Evolutionary conservation across 1,140 invertebrate species (phyloP).

Genomic region (Drosophila micromelanica): DNA sequence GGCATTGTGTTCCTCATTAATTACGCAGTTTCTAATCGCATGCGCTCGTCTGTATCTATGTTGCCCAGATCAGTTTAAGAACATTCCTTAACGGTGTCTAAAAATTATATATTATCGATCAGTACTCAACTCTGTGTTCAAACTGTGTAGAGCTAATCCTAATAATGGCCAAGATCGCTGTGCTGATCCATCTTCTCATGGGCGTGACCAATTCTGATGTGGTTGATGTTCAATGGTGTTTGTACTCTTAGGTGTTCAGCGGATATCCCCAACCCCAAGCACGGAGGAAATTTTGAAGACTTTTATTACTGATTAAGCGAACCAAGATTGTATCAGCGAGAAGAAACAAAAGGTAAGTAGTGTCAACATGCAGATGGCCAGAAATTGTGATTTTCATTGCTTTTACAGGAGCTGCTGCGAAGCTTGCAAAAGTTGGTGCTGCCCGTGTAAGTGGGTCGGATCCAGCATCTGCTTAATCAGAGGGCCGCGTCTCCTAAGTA

Average conservation of each 20-base stretch:
- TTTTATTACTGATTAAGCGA: not conserved
- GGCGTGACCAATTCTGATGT: not conserved
- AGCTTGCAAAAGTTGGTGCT: too few relatives aligned
- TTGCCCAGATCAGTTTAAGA: not conserved
- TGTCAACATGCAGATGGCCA: not conserved
- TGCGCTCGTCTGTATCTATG: not conserved
- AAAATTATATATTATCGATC: not conserved
- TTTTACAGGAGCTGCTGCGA: too few relatives aligned
- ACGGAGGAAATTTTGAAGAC: not conserved
- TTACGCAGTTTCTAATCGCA: not conserved
- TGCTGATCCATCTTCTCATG: conserved; percentile 46
- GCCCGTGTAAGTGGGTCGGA: too few relatives aligned
- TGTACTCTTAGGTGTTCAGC: conserved; percentile 41
- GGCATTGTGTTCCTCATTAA: too few relatives aligned
- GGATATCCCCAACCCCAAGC: not conserved
- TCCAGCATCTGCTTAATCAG: not conserved
- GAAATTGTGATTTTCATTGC: too few relatives aligned
- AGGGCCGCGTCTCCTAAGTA: not conserved
- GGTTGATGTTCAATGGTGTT: not conserved
- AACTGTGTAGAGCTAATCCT: conserved; percentile 10
- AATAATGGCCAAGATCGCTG: conserved; percentile 66
- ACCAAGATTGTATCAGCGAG: not conserved
- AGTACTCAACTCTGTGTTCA: conserved; percentile 42
- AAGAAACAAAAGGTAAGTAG: not conserved
- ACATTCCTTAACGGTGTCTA: not conserved